Base-by-base conservation (phyloP, 2,113 vertebrate genomes). In the Phoxinus phoxinus region DNA sequence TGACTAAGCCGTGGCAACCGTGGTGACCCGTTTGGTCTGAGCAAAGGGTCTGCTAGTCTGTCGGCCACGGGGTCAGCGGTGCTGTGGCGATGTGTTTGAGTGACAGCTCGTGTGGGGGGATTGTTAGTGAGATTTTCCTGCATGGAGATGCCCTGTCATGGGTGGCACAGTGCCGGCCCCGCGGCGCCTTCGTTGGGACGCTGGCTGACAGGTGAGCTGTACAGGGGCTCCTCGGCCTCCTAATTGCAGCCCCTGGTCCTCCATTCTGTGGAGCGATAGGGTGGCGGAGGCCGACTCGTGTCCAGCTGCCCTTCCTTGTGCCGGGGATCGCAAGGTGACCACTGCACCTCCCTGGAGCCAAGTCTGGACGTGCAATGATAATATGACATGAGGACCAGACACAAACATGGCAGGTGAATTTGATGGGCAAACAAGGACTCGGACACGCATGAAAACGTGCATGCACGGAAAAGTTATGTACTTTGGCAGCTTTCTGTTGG, bases 241-340 rank as follows among this genome's bases (percentile, higher is more conserved):
- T 95, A 95, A 95, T 95, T 95, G 94, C 94, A 91, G 90, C 94
- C 94, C 90, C 90, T 92, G 93, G 93, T 95, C 90, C 89, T 93
- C 71, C 91, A 86, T 87, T 61, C 88, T 87, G 91, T 90, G 92
- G 91, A 88, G 90, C 84, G 85, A 90, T 61, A 88, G 79, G 87
- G 87, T 75, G 90, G 93, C 85, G 87, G 87, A 86, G 90, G 89
- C 89, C 91, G 90, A 44, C 37, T 86, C 69, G 46, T 81, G 81
- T 67, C 81, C 92, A 90, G 90, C 71, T 61, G 67, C 51, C 6
- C 90, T 87, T 87, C 81, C 89, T 88, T 67, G 86, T 77, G 91
- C 92, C 90, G 81, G 87, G 87, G 89, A 93, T 87, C 87, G 90
- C 88, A 90, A 72, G 44, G 72, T 83, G 84, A 69, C 63, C 59